These are phyloP conservation scores for Oryzias javanicus DNA, from an alignment of 2,113 vertebrate species.

Conservation along the genomic window DNA sequence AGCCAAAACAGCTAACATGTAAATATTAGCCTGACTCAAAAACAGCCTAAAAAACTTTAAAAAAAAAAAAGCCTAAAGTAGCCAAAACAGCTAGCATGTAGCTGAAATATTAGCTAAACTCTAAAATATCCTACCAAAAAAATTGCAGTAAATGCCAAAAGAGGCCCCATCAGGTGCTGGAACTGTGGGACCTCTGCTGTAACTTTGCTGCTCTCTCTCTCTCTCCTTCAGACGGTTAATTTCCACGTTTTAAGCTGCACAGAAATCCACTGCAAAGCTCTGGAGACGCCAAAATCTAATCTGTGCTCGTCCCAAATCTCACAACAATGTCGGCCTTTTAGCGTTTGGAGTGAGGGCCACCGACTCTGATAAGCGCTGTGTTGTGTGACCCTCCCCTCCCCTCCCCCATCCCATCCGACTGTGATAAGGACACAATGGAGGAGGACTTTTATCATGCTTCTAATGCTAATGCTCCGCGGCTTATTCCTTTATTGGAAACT, in stretches of 20 bases:
- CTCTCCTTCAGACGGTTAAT: neutral
- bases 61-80: no score
- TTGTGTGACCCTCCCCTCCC: slow-evolving; percentile 49
- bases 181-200: neutral
- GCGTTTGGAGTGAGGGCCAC: slow-evolving; percentile 25
- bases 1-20: no score
- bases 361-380: slow-evolving; percentile 52
- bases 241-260: slow-evolving; percentile 9
- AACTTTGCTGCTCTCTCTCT: neutral
- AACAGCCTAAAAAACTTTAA: no score
- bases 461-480: slow-evolving; percentile 54
- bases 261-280: slow-evolving; percentile 25
- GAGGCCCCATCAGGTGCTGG: no score
- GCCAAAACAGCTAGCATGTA: no score
- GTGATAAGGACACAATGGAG: slow-evolving; percentile 63
- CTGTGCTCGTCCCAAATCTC: slow-evolving; percentile 52
- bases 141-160: no score
- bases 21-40: no score
- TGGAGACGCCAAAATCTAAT: slow-evolving; percentile 44
- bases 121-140: no score
- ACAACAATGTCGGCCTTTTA: slow-evolving; percentile 61
- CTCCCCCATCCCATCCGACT: slow-evolving; percentile 55
- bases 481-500: slow-evolving; percentile 42
- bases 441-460: slow-evolving; percentile 51
- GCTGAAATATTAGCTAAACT: no score